A percentile compares a stretch with the other conserved stretches of the same genome.
Conservation (phyloP, 2,797 vertebrate genomes). For the Rhinichthys osculus region DNA sequence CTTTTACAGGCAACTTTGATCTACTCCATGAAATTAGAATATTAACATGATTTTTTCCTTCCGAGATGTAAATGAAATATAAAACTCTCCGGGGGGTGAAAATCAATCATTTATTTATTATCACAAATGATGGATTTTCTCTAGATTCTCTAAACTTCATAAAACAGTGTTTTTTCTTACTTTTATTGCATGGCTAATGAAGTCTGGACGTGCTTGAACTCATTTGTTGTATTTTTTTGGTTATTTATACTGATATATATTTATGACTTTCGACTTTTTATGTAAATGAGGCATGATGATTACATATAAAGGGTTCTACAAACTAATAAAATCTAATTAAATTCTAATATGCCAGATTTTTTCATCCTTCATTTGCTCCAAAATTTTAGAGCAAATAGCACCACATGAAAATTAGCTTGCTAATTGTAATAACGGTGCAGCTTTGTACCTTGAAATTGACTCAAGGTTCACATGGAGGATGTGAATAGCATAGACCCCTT, state of each 20-base stretch:
- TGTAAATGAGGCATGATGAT: constrained; percentile 18
- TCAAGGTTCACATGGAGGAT: constrained; percentile 82
- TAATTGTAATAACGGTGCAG: constrained; percentile 81
- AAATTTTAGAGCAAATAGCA: constrained; percentile 58
- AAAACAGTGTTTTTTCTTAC: constrained; percentile 30
- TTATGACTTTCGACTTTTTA: neutral
- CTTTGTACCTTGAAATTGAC: constrained; percentile 87
- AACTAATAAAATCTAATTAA: constrained; percentile 3
- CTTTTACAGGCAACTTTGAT: constrained; percentile 51
- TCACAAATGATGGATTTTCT: constrained; percentile 12
- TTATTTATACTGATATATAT: neutral
- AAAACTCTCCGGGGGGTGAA: constrained; percentile 50
- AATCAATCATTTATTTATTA: constrained; percentile 50
- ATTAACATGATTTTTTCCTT: constrained; percentile 50
- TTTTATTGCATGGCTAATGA: constrained; percentile 53
- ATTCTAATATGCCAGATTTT: constrained; percentile 40
- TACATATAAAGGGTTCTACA: constrained; percentile 14
- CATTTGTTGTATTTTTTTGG: neutral
- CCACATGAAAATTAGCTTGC: constrained; percentile 64
- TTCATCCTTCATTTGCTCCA: constrained; percentile 14
- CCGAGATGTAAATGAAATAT: constrained; percentile 33
- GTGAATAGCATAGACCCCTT: constrained; percentile 81
- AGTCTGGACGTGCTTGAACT: constrained; percentile 1
- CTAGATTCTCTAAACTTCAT: constrained; percentile 54
- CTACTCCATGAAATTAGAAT: constrained; percentile 58